A percentile compares a stretch with the other conserved stretches of the same genome.
Conservation (phyloP, 2,797 vertebrate genomes). For the Rhinella marina region DNA sequence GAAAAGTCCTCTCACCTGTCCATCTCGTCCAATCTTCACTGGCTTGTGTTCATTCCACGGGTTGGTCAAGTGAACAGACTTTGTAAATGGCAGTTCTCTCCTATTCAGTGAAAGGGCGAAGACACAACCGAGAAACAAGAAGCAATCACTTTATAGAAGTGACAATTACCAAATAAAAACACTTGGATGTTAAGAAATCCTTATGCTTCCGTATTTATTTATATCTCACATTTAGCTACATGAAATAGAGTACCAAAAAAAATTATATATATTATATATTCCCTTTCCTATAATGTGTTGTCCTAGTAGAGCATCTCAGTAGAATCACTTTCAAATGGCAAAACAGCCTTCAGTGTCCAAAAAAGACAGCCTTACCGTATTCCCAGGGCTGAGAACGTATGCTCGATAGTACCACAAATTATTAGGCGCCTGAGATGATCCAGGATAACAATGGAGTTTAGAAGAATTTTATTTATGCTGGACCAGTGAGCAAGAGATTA, state of each 20-base stretch:
- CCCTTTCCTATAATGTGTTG: too few relatives aligned
- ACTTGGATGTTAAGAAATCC: too few relatives aligned
- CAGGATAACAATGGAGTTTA: not conserved
- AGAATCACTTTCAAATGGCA: too few relatives aligned
- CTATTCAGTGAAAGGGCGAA: conserved; percentile 69
- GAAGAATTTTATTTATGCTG: not conserved
- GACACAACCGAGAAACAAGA: too few relatives aligned
- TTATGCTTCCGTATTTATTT: too few relatives aligned
- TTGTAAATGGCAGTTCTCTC: conserved; percentile 94
- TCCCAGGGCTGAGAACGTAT: not conserved
- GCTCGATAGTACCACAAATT: not conserved
- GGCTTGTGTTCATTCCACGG: conserved; percentile 99
- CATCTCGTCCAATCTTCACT: conserved; percentile 97
- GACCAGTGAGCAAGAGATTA: not conserved
- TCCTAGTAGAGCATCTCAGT: too few relatives aligned
- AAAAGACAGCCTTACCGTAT: not conserved
- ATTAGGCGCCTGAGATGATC: not conserved
- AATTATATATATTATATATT: too few relatives aligned
- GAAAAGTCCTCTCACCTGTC: conserved; percentile 83
- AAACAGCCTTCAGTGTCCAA: too few relatives aligned
- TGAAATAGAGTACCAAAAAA: too few relatives aligned
- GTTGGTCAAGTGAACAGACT: conserved; percentile 94
- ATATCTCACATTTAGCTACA: too few relatives aligned
- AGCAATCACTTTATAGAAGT: not conserved
- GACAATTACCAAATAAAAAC: too few relatives aligned